Base-by-base conservation (phyloP, 2,113 vertebrate species). In the Thunnus thynnus region DNA sequence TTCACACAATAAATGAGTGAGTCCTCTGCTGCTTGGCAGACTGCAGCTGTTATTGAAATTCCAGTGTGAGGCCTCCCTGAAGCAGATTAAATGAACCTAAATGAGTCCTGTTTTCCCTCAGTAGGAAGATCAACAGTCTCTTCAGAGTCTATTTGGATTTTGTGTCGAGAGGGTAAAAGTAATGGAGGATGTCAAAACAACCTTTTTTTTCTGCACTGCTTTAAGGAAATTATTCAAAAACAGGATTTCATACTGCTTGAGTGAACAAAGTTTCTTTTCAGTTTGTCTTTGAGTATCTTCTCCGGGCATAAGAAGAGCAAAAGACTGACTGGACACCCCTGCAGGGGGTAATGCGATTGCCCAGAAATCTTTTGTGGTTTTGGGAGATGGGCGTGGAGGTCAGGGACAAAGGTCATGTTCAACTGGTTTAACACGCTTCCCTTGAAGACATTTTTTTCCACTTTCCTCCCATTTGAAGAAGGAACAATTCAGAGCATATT, bases 341-440 rank as follows among this genome's bases (percentile, higher is more conserved):
- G 88, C 62, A 30, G 90, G 67, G 78, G 81, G 17, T 91, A 89
- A 93, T 87, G 16, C 4, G 82, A 92, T 93, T 91, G 89, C 62
- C 52, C 66, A 32, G 22, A 83, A 86, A 73, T 60, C 74, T 86
- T 87, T 63, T 70, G 70, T 80, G 72, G 64, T 78, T 87, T 78
- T 68, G 58, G 56, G 44, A 62, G 60, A 32, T 86, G 71, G 71
- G 73, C 20, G 30, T 67, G 44, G 71, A 54, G 75, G 69, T 32
- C 18, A 10, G 32, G 27, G 55, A 83, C 60, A 67, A 76, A 85
- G 56, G 18, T 80, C 60, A 30, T 1, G 62, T 75, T 82, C 41
- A 58, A 75, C 67, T 71, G 41, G 74, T 86, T 88, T 75, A 79
- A 72, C 76, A 72, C 65, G 84, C 56, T 73, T 81, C 58, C 2